Conservation (phyloP, 2,888 invertebrate species). For the Orthonychiurus folsomi region DNA sequence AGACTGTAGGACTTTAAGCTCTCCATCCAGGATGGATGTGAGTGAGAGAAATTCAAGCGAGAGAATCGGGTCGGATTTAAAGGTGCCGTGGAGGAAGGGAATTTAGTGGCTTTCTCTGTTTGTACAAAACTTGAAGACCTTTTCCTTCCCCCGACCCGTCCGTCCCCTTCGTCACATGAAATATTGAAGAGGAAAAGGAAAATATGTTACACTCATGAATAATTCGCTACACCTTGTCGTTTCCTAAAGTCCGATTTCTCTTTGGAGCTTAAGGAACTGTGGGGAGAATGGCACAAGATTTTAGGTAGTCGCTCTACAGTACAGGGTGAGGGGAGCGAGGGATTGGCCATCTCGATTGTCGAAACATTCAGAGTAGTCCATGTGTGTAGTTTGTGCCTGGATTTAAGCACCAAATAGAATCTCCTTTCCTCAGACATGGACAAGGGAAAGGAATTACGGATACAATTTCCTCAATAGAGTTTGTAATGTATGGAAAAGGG, state of each 20-base stretch:
- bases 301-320: too few relatives aligned
- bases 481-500: too few relatives aligned
- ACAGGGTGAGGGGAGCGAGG: too few relatives aligned
- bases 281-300: too few relatives aligned
- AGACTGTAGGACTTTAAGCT: not conserved
- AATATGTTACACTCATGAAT: conserved; percentile 32
- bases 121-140: conserved; percentile 6
- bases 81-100: not conserved
- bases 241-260: conserved; percentile 11
- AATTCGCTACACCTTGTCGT: conserved; percentile 34
- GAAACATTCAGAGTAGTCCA: not conserved
- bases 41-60: not conserved
- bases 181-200: conserved; percentile 33
- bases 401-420: conserved; percentile 1
- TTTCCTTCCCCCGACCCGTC: conserved; percentile 3
- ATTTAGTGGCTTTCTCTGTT: not conserved
- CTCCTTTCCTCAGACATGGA: not conserved
- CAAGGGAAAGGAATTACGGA: too few relatives aligned
- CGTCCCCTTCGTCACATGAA: conserved; percentile 36
- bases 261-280: not conserved
- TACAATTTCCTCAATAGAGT: too few relatives aligned
- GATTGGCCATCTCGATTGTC: not conserved
- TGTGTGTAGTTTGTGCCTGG: too few relatives aligned
- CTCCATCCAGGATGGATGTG: not conserved
- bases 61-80: not conserved